phyloP scores from a whole-genome alignment of 2,888 invertebrate genomes.

The Falcaria lacertinaria region DNA sequence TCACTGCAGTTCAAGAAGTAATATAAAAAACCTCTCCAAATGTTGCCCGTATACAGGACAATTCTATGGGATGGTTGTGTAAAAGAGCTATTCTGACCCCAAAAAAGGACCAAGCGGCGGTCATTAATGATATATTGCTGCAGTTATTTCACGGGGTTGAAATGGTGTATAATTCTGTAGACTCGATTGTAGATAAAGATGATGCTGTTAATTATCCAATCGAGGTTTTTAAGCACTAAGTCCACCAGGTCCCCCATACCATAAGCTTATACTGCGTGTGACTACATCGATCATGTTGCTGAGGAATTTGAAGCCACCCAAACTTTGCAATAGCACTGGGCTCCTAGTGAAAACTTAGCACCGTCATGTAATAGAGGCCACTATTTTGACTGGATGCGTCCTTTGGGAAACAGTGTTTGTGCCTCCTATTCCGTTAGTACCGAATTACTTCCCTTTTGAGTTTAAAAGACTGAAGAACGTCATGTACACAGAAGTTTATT shows the following conservation, averaged over 20 bases:
- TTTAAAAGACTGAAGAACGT: constrained; percentile 17
- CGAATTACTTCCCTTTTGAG: constrained; percentile 10
- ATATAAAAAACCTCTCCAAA: background rate
- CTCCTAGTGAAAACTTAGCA: constrained; percentile 10
- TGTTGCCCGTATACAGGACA: background rate
- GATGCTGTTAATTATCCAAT: background rate
- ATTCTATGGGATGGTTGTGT: background rate
- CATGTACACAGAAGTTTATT: no score
- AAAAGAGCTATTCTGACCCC: no score
- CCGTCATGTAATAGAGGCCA: constrained; percentile 16
- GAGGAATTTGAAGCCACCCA: constrained; percentile 24
- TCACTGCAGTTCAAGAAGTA: background rate
- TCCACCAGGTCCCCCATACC: constrained; percentile 16
- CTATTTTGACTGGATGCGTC: constrained; percentile 15
- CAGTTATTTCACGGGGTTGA: background rate
- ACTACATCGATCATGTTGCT: constrained; percentile 25
- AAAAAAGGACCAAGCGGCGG: no score
- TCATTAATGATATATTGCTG: no score
- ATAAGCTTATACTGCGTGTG: constrained; percentile 23
- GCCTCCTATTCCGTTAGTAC: constrained; percentile 19
- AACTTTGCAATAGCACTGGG: constrained; percentile 15
- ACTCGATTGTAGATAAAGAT: background rate
- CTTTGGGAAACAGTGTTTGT: constrained; percentile 19
- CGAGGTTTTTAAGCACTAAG: background rate
- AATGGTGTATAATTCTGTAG: background rate